Base-by-base conservation (phyloP, 2,888 invertebrate species). In the Argyresthia goedartella region DNA sequence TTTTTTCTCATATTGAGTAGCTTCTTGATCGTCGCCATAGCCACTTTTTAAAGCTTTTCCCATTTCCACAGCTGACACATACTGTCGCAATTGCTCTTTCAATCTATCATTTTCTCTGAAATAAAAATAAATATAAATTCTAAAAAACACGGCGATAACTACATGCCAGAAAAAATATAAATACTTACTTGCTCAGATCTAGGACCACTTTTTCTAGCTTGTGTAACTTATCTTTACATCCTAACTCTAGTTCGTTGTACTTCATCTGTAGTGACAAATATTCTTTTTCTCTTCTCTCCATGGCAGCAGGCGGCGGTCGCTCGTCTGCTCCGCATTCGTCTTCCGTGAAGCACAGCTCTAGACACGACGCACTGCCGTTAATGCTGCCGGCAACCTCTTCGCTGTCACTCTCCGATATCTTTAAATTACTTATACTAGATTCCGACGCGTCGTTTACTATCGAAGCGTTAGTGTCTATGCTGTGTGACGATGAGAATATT, bases 31-130 rank as follows among this genome's bases (percentile, higher is more conserved):
- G 44, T 79, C 74, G 56, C 71, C 70, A 25, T 82, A 84, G 59
- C 88, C 89, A 59, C 82, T 86, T 67, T 91, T 91, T 61, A 96
- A 79, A 88, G 95, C 91, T 79, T 93, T 93, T 25, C 96, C 93
- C 55, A 95, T 90, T 82, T 95, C 94, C 42, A 96, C 93, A n/a
- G 96, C 96, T 51, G 93, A 92, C 60, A 96, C 92, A 73, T 96
- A 96, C 65, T 94, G 94, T 61, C 93, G 90, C 54, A 96, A 73
- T 69, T 96, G 96, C 62, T 94, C 93, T 66, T 95, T 93, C 60
- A 96, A 79, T 58, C 92, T 84, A 57, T 93, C 93, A 78, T 96
- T 96, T 77, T 96, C 96, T 66, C 94, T 93, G 66, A 54, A 78
- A 74, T 58, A 54, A 58, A 39, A 39, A n/a, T n/a, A 39, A 39